Percentiles rank a stretch among this genome's conserved stretches.
phyloP scores from a whole-genome alignment of 2,797 vertebrate species.

The Semotilus atromaculatus region DNA sequence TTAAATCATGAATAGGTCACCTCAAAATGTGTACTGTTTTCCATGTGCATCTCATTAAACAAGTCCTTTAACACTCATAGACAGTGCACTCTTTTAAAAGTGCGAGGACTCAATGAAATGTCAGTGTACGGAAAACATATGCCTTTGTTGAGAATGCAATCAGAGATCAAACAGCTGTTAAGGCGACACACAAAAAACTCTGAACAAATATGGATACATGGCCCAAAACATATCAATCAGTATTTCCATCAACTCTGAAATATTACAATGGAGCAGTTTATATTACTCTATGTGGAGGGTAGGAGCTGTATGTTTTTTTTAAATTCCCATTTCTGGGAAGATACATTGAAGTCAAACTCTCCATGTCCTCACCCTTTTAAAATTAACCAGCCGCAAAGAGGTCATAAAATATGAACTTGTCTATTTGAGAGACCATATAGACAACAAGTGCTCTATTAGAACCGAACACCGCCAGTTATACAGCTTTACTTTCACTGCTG shows the following conservation, averaged over 20 bases:
- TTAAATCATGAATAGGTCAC: constrained; percentile 46
- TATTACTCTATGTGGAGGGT: constrained; percentile 54
- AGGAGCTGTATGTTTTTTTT: constrained; percentile 26
- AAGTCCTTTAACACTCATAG: constrained; percentile 29
- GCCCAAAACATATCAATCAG: constrained; percentile 68
- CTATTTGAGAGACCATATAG: constrained; percentile 54
- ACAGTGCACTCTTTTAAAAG: constrained; percentile 31
- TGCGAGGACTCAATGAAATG: constrained; percentile 40
- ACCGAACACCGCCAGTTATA: constrained; percentile 8
- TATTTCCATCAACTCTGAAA: constrained; percentile 71
- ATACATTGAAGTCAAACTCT: constrained; percentile 38
- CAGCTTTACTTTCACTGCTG: constrained; percentile 51
- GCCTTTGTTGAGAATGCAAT: constrained; percentile 68
- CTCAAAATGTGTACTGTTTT: constrained; percentile 43
- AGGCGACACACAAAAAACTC: constrained; percentile 61
- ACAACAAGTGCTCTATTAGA: constrained; percentile 51
- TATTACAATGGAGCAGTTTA: constrained; percentile 69
- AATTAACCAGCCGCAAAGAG: constrained; percentile 48
- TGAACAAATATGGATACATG: constrained; percentile 41
- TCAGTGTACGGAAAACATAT: constrained; percentile 58
- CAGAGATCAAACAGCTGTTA: constrained; percentile 67
- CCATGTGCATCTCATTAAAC: constrained; percentile 31
- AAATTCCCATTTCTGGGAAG: constrained; percentile 47
- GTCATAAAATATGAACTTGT: constrained; percentile 45
- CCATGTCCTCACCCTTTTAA: constrained; percentile 35